Percentiles rank a stretch among this genome's conserved stretches.
phyloP scores from a whole-genome alignment of 1,140 invertebrate species.

The Drosophila nannoptera region DNA sequence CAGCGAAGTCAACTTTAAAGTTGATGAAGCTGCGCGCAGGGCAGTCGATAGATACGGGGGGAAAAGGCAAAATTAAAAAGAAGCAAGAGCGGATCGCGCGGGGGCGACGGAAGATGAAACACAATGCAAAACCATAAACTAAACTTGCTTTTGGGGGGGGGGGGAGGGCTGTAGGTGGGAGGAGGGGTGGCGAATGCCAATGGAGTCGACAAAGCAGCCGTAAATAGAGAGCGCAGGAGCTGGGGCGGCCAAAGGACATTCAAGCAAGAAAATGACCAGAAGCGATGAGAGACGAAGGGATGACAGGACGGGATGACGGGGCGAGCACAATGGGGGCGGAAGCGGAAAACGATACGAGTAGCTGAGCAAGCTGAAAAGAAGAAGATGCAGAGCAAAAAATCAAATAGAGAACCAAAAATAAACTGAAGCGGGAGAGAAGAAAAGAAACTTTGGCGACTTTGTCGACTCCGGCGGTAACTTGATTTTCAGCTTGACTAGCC shows the following conservation, averaged over 20 bases:
- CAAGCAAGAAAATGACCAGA: conserved; percentile 51
- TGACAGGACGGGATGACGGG: conserved; percentile 26
- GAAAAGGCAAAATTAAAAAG: conserved; percentile 43
- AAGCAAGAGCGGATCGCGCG: conserved; percentile 4
- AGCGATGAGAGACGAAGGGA: conserved; percentile 9
- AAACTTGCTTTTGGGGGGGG: conserved; percentile 45
- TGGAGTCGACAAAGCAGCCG: conserved; percentile 34
- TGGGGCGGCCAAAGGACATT: conserved; percentile 34
- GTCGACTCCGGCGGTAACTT: conserved; percentile 58
- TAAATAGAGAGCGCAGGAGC: conserved; percentile 13
- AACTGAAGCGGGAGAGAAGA: not conserved
- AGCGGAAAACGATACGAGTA: conserved; percentile 50
- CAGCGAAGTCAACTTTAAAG: conserved; percentile 48
- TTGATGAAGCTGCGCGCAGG: conserved; percentile 46
- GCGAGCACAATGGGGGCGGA: conserved; percentile 42
- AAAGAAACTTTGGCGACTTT: not conserved
- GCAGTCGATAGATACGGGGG: conserved; percentile 38
- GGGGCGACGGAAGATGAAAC: conserved; percentile 26
- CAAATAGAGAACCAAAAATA: conserved; percentile 20
- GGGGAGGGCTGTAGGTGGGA: not conserved
- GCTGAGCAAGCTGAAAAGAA: conserved; percentile 37
- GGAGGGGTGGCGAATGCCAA: conserved; percentile 23
- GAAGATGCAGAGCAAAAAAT: conserved; percentile 13
- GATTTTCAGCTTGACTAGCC: conserved; percentile 70
- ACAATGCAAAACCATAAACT: conserved; percentile 58